Percentiles rank a stretch among this genome's conserved stretches.
Evolutionary conservation across 1,140 invertebrate species (phyloP).

Genomic region (Drosophila azteca): DNA sequence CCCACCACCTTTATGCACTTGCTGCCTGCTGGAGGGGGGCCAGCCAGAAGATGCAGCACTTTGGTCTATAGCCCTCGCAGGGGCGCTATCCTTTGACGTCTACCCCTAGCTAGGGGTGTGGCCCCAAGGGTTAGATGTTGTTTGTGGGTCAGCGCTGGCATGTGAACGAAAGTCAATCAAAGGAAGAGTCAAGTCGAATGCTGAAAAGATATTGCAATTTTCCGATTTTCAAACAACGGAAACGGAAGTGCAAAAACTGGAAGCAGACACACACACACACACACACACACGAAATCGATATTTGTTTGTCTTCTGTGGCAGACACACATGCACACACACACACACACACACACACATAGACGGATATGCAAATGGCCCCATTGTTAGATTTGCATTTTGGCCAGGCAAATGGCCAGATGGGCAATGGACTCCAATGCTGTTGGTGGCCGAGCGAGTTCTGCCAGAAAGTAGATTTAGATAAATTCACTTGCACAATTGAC

Average conservation of each 20-base stretch:
- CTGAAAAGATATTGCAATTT: constrained; percentile 70
- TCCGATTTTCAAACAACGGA: constrained; percentile 52
- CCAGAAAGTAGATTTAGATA: constrained; percentile 68
- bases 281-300: constrained; percentile 61
- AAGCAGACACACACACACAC: constrained; percentile 45
- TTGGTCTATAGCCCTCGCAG: neutral
- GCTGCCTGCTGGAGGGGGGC: no score
- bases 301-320: constrained; percentile 42
- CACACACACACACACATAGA: constrained; percentile 4
- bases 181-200: constrained; percentile 23
- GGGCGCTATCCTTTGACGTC: no score
- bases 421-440: constrained; percentile 32
- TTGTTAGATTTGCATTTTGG: constrained; percentile 70
- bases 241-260: constrained; percentile 62
- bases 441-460: neutral
- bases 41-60: no score
- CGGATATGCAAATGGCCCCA: constrained; percentile 51
- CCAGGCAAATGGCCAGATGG: constrained; percentile 4
- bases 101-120: no score
- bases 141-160: constrained; percentile 10
- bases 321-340: constrained; percentile 25
- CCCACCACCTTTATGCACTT: no score
- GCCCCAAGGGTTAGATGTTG: neutral
- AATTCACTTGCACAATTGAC: constrained; percentile 79
- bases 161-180: constrained; percentile 19